Base-by-base conservation (phyloP, 2,113 vertebrate genomes). In the Oreochromis spilurus region DNA sequence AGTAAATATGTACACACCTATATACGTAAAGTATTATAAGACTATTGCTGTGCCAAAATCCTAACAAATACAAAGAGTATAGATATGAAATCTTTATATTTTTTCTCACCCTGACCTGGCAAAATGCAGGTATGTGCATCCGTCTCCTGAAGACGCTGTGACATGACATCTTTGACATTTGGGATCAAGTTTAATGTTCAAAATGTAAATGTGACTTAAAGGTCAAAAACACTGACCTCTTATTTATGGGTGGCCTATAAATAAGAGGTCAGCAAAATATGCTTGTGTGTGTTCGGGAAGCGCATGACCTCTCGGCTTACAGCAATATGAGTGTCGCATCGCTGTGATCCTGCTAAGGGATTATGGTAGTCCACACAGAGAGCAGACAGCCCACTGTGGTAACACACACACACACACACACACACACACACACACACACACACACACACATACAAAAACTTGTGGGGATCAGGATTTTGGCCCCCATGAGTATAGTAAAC, bases 281-380 rank as follows among this genome's bases (percentile, higher is more conserved):
- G 26, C 29, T 57, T 62, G 43, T 79, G 19, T 52, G 10, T 10
- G 54, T 78, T 31, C 54, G 21, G 43, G 14, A 29, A 34, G 19
- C 38, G 3, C 24, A 21, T 0, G 70, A 43, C n/a, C 65, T 48
- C 67, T 17, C 5, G 1, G 40, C 40, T 29, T 75, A 72, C 13
- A 86, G 43, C 57, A 54, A 78, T 36, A 16, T 84, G 70, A 31
- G 40, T 57, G 79, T 60, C 6, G 5, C 60, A 31, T 48, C 13
- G 3, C 84, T 84, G 38, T 75, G 62, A 62, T 81, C 60, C 81
- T 81, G 67, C 70, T 7, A 6, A 24, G 81, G 55, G 83, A 85
- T 83, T 53, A 58, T 17, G 4, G 31, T 38, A 65, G 79, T 70
- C 54, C 75, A 87, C 82, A 54, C 52, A 75, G 19, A 55, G 6